Base-by-base conservation (phyloP, 2,888 invertebrate genomes). In the Thera obeliscata region DNA sequence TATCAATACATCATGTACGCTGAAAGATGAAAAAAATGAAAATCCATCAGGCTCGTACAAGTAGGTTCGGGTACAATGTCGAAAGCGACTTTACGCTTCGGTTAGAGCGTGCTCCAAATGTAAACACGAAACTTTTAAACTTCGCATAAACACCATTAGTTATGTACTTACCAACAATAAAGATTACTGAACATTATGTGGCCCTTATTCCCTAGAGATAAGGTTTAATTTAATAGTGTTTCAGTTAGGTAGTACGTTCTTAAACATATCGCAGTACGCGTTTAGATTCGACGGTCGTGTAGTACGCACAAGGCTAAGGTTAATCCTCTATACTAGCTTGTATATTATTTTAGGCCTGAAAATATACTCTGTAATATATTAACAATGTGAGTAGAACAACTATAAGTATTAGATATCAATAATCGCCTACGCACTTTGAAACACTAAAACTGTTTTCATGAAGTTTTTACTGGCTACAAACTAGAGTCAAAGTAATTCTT, bases 111-210 rank as follows among this genome's bases (percentile, higher is more conserved):
- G 91, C 88, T 78, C 76, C 69, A 69, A 83, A 80, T 72, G 83
- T 90, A 90, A 91, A 90, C 87, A 91, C 71, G 79, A 77, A 85
- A 85, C 80, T 82, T 84, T 84, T 83, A 83, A 81, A 82, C 75
- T 82, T 79, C 80, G 64, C 79, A 77, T 82, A 85, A 87, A 89
- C 83, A 85, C 80, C 78, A 78, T 83, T 83, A 82, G 75, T 64
- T 67, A 67, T 54, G 64, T 67, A 52, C 60, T 8, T 58, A 57
- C 52, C 36, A 54, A 61, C 66, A 57, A 60, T 61, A 64, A 58
- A 69, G 56, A 69, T 69, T 66, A 66, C 56, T 64, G 61, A 63
- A 66, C 49, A 67, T 33, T 67, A 49, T 46, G 35, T 71, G 60
- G 64, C 55, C 66, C 63, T 61, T 75, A 73, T 36, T 0, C 2